Base-by-base conservation (phyloP, 2,113 vertebrate genomes). In the Muscicapa adusta region DNA sequence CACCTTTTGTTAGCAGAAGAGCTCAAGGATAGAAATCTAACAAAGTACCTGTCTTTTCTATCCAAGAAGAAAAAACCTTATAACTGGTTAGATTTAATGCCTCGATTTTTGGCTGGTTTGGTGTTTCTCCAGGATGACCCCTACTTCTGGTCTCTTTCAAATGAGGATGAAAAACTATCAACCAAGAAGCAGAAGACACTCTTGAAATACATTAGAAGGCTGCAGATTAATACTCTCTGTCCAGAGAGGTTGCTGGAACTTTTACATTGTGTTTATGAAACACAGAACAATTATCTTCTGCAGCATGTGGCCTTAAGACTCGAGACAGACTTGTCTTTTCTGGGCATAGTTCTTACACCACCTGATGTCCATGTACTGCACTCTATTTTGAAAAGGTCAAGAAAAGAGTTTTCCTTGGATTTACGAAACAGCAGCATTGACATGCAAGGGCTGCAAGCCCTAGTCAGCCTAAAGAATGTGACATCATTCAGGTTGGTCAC, bases 191-290 rank as follows among this genome's bases (percentile, higher is more conserved):
- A 97, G 81, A 98, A 97, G 23, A 95, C 94, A 7, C 90, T 99
- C 8, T 81, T 80, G 26, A 96, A 96, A 47, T 98, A 98, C 60
- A 82, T 99, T 84, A 96, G 91, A 87, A 97, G 96, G 42, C 97
- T 99, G 47, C 96, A 97, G 48, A 95, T 97, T 0, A 58, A 86
- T 4, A 76, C 95, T 4, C 96, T 99, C 74, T 95, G 75, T n/a
- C 96, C 98, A 0, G 96, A 97, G 42, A 98, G 97, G 89, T 86
- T 99, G 43, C 96, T 99, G 36, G 98, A 99, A 87, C 96, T 98
- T 15, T 98, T 99, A 28, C 98, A 98, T 80, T 99, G 98, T 33
- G 83, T 98, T 65, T 98, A 98, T 3, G 99, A 99, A 95, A 97
- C 98, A 1, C 57, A 77, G 36, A 97, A 96, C 16, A 45, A 28